Evolutionary conservation across 2,113 vertebrate species (phyloP).

Genomic region (Clarias gariepinus): DNA sequence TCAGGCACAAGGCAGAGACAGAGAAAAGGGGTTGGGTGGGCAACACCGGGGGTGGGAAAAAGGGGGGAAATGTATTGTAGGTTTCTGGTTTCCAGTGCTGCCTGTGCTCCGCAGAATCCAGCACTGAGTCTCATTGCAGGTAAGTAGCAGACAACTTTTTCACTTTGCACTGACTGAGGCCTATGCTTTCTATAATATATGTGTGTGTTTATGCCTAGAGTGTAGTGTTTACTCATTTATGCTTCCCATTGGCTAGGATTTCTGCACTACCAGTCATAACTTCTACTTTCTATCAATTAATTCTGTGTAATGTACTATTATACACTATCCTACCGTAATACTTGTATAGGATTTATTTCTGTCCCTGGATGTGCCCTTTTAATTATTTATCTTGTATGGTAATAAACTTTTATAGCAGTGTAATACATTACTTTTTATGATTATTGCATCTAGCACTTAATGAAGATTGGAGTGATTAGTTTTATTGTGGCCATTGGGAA

Average conservation of each 20-base stretch:
- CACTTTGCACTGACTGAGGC: constrained; percentile 9
- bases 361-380: not conserved
- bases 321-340: not conserved
- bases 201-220: constrained; percentile 23
- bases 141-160: constrained; percentile 63
- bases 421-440: not conserved
- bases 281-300: not conserved
- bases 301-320: not conserved
- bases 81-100: constrained; percentile 62
- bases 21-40: constrained; percentile 25
- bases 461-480: not conserved
- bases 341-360: not conserved
- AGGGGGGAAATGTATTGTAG: constrained; percentile 42
- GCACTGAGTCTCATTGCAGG: constrained; percentile 69
- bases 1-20: constrained; percentile 44
- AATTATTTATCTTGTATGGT: not conserved
- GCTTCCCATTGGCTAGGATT: not conserved
- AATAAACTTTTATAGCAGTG: not conserved
- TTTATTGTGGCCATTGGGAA: not conserved
- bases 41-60: constrained; percentile 11
- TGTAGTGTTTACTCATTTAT: not conserved
- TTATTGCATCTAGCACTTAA: not conserved
- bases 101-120: constrained; percentile 60
- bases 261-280: not conserved
- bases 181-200: constrained; percentile 30